Percentiles rank a stretch among this genome's conserved stretches.
Evolutionary conservation across 1,140 invertebrate species (phyloP).

Genomic region (Triops longicaudatus): DNA sequence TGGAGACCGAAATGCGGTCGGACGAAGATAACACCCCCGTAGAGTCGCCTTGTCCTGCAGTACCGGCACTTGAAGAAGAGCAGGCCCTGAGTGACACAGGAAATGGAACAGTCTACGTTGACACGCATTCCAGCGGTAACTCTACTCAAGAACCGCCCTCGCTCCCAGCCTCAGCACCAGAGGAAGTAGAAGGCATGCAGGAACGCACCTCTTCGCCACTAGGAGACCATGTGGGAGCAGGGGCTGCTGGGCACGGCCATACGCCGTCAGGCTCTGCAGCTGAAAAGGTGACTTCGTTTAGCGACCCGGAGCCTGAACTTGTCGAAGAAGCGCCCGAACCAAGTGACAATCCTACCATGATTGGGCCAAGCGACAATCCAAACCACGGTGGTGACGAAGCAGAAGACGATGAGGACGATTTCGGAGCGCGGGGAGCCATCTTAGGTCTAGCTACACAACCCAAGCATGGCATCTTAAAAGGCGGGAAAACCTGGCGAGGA

Average conservation of each 20-base stretch:
- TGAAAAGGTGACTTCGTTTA: slow-evolving; percentile 8
- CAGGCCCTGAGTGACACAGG: neutral
- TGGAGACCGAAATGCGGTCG: neutral
- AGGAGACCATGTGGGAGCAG: slow-evolving; percentile 12
- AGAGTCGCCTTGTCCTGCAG: neutral
- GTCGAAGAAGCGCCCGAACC: slow-evolving; percentile 8
- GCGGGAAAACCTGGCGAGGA: slow-evolving; percentile 51
- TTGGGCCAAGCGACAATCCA: neutral
- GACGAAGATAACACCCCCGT: neutral
- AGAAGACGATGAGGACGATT: neutral
- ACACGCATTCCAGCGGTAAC: neutral
- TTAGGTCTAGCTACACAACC: neutral
- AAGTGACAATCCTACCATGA: neutral
- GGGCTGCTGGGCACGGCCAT: neutral
- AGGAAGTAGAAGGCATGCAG: neutral
- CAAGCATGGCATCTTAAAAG: slow-evolving; percentile 50
- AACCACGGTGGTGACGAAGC: neutral
- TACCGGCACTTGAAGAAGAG: neutral
- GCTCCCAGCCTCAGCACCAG: slow-evolving; percentile 32
- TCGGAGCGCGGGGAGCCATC: neutral
- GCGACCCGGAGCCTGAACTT: slow-evolving; percentile 2
- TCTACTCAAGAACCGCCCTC: neutral
- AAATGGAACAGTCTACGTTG: neutral
- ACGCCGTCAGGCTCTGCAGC: slow-evolving; percentile 11
- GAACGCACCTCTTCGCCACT: neutral